Base-by-base conservation (phyloP, 1,140 invertebrate genomes). In the Drosophila sp. region DNA sequence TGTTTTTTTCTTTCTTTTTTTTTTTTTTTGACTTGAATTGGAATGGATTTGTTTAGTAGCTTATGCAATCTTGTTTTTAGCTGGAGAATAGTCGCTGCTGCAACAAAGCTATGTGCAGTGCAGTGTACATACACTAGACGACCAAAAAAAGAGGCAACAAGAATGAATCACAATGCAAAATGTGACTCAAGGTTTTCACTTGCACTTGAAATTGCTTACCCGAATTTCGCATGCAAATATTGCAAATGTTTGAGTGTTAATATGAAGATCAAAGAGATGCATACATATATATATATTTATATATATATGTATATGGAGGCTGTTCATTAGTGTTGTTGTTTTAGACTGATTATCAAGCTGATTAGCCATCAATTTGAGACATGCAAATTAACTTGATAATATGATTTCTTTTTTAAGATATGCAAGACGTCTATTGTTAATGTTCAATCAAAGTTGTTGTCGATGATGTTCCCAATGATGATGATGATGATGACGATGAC, bases 1-100 rank as follows among this genome's bases (percentile, higher is more conserved):
- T 48, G 43, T 48, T 66, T 14, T 32, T 45, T 18, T 1, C 51
- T 67, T 18, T 1, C 51, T 67, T 34, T 14, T 59, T 11, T 29
- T 59, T n/a, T 54, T 65, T 11, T 18, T 51, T 32, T n/a, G 13
- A 11, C 7, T 21, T 11, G 14, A 13, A 29, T 51, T 51, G 27
- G 9, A 25, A 25, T 25, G 7, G 43, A 25, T 48, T 48, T 48
- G 21, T 48, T 21, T 59, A 71, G 40, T 38, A 29, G 36, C 57
- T 70, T 70, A 70, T 64, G 67, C 59, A 70, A 70, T 70, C 36
- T 27, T 14, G 14, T 1, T 27, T 6, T 18, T 43, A 13, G 41
- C 41, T 11, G 43, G 14, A 59, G 54, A 59, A 57, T 67, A 54
- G 54, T 54, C 32, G 27, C 25, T 40, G 48, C 25, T 34, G 38